phyloP scores from a whole-genome alignment of 2,888 invertebrate genomes.

The Drosophila tripunctata region DNA sequence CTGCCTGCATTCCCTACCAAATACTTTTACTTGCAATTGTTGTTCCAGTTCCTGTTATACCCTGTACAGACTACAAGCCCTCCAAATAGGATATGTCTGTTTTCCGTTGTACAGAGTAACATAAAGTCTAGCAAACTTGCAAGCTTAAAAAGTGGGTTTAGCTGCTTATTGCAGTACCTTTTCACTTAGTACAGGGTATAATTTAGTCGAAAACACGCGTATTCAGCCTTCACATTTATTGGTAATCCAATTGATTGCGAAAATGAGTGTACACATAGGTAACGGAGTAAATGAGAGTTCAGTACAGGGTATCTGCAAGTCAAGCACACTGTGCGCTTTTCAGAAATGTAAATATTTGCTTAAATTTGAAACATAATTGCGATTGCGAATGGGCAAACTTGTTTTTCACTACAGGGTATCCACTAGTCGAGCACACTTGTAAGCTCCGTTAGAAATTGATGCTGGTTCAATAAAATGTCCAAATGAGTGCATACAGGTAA shows the following conservation, averaged over 20 bases:
- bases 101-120: slow-evolving; percentile 5
- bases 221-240: not conserved
- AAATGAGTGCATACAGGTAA: too few relatives aligned
- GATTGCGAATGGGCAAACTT: too few relatives aligned
- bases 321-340: slow-evolving; percentile 8
- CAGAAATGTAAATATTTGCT: too few relatives aligned
- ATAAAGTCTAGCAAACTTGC: not conserved
- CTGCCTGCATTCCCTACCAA: slow-evolving; percentile 53
- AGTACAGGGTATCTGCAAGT: slow-evolving; percentile 1
- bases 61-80: not conserved
- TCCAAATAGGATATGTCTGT: not conserved
- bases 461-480: too few relatives aligned
- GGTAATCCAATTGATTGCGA: not conserved
- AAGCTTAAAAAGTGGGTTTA: too few relatives aligned
- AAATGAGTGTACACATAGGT: not conserved
- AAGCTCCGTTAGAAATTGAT: too few relatives aligned
- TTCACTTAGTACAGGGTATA: too few relatives aligned
- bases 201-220: too few relatives aligned
- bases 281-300: not conserved
- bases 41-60: slow-evolving; percentile 10
- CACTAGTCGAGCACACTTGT: not conserved
- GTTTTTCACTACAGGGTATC: not conserved
- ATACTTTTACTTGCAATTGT: slow-evolving; percentile 52
- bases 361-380: too few relatives aligned
- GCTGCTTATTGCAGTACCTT: too few relatives aligned